phyloP scores from a whole-genome alignment of 2,797 vertebrate species.

The Lutjanus campechanus region DNA sequence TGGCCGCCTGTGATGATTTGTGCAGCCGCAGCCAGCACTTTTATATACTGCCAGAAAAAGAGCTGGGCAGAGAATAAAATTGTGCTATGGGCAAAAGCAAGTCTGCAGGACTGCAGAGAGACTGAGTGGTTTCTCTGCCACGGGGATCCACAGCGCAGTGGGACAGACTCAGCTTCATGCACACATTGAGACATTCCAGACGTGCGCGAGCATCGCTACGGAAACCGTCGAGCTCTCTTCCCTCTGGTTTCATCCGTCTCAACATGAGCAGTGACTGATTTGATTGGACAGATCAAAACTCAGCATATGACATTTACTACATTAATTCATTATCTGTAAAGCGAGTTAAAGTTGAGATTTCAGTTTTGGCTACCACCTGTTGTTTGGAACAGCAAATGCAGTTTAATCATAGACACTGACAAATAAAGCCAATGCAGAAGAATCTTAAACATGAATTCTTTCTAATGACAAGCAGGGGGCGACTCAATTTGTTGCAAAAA shows the following conservation, averaged over 20 bases:
- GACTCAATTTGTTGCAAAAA: no score
- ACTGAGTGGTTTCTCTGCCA: constrained; percentile 48
- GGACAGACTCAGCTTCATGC: constrained; percentile 21
- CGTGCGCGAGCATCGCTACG: constrained; percentile 36
- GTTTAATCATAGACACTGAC: not conserved
- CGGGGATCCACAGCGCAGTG: constrained; percentile 47
- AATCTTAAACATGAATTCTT: no score
- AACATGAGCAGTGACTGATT: constrained; percentile 16
- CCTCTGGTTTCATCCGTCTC: constrained; percentile 24
- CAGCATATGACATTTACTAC: not conserved
- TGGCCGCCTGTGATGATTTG: constrained; percentile 59
- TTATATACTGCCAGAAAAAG: constrained; percentile 52
- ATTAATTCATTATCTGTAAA: not conserved
- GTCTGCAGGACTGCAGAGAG: constrained; percentile 39
- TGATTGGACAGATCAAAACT: constrained; percentile 20
- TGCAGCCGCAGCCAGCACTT: constrained; percentile 53
- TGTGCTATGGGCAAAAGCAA: constrained; percentile 45
- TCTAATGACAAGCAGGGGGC: no score
- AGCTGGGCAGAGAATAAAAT: constrained; percentile 48
- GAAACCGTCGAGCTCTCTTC: constrained; percentile 53
- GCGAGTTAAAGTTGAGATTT: not conserved
- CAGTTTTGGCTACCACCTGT: not conserved
- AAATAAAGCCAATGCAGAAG: no score
- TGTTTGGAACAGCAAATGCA: not conserved
- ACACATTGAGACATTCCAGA: constrained; percentile 60